Percentiles rank a stretch among this genome's conserved stretches.
Evolutionary conservation across 2,888 invertebrate species (phyloP).

Genomic region (Automeris io): DNA sequence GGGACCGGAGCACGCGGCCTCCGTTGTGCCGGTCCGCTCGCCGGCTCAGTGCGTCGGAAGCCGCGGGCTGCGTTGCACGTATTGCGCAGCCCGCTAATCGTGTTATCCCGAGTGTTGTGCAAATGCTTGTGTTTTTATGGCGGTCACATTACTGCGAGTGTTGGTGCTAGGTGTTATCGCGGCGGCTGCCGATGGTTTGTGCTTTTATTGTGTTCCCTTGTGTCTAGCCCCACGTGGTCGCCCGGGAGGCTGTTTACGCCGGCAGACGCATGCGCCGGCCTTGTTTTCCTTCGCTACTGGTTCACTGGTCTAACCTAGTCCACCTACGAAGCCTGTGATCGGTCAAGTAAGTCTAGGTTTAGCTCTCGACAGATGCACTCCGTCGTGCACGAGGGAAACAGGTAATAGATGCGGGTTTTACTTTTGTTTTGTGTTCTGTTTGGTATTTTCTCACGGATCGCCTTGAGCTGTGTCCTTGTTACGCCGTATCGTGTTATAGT

Average conservation of each 20-base stretch:
- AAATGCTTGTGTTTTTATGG: conserved; percentile 87
- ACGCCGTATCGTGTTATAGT: conserved; percentile 13
- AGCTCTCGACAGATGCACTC: conserved; percentile 36
- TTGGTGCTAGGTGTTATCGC: conserved; percentile 72
- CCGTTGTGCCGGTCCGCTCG: background rate
- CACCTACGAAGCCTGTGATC: conserved; percentile 43
- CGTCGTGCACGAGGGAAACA: conserved; percentile 22
- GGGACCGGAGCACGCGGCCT: conserved; percentile 20
- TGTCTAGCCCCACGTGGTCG: conserved; percentile 47
- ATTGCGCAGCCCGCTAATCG: conserved; percentile 69
- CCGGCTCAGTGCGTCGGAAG: conserved; percentile 52
- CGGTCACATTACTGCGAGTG: conserved; percentile 86
- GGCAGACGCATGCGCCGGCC: conserved; percentile 62
- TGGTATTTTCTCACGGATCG: background rate
- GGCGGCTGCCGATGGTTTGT: conserved; percentile 67
- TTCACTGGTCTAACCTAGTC: conserved; percentile 70
- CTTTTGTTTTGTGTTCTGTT: background rate
- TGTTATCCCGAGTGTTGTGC: conserved; percentile 69
- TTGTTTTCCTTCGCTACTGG: conserved; percentile 60
- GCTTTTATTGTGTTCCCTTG: conserved; percentile 22
- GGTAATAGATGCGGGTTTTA: conserved; percentile 20
- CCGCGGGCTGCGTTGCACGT: conserved; percentile 61
- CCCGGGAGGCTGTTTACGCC: conserved; percentile 64
- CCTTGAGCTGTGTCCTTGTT: conserved; percentile 14
- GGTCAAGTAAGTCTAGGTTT: conserved; percentile 58